Evolutionary conservation across 2,888 invertebrate genomes (phyloP), one percentile per base, ranked within the genome.

Genomic region (Hypomecis atomaria): DNA sequence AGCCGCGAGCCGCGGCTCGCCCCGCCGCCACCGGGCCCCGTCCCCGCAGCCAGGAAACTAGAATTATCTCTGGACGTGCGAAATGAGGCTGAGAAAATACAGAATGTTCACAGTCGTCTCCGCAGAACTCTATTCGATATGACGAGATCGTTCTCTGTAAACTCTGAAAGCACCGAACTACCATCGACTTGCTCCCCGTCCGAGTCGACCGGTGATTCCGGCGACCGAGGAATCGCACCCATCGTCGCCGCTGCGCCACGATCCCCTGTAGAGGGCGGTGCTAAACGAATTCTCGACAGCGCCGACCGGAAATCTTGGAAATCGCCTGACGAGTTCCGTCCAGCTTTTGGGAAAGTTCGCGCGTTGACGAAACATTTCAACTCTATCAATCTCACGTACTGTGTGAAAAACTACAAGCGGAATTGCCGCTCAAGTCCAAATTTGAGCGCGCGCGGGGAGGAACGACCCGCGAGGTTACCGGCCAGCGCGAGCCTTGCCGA

Each of bases 351-450:
- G 0, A 94, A 95, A 82, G 96, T 96, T 0, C 95, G 95, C 63
- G 95, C 95, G 45, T 87, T 96, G 64, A 93, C 96, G 0, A 95
- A 95, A 78, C 96, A 95, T 82, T 96, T 96, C 71, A 93, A 95
- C 72, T 84, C 89, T 71, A 91, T 93, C 36, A 90, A 92, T 74
- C 79, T 93, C 36, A 87, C 71, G 44, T 92, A 92, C 71, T 86
- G 90, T 70, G 87, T 87, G 7, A 88, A 85, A 76, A 88, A 71
- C 67, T 90, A 90, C 68, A 90, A 89, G 77, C 79, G 91, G 59
- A 87, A 89, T 76, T 93, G 89, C 70, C 88, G 89, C 71, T 92
- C 92, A 10, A 92, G 89, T 71, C 93, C 94, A 0, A 93, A 94
- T 70, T 82, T 94, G 9, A 85, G 85, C 62, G 73, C 72, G n/a